Evolutionary conservation across 1,140 invertebrate genomes (phyloP).

Genomic region (Tenebrio molitor): DNA sequence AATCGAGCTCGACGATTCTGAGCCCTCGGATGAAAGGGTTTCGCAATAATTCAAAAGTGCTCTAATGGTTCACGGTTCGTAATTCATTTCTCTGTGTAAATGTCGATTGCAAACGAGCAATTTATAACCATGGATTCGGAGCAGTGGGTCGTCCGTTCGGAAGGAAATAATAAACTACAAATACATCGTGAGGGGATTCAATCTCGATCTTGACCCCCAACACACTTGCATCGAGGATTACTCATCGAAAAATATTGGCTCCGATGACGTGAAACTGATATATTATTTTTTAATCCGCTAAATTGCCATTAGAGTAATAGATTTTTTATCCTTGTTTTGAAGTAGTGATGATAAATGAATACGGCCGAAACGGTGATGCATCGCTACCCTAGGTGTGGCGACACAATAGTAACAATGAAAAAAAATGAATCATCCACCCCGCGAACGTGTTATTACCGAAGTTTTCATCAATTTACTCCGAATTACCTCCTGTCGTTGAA

Average conservation of each 20-base stretch:
- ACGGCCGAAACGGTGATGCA: neutral
- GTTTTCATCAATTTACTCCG: conserved; percentile 32
- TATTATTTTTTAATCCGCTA: conserved; percentile 44
- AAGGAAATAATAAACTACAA: conserved; percentile 27
- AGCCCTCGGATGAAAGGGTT: too few species aligned
- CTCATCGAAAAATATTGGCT: conserved; percentile 11
- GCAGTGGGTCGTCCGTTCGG: conserved; percentile 24
- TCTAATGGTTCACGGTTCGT: conserved; percentile 12
- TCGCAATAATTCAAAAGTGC: conserved; percentile 19
- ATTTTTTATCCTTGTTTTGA: conserved; percentile 19
- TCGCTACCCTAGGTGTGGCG: conserved; percentile 23
- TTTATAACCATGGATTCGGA: conserved; percentile 20
- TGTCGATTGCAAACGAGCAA: conserved; percentile 35
- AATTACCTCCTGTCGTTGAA: conserved; percentile 38
- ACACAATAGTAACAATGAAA: conserved; percentile 1
- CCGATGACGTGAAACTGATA: conserved; percentile 29
- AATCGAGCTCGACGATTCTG: too few species aligned
- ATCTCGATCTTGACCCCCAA: conserved; percentile 1
- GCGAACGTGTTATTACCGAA: neutral
- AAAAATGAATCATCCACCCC: conserved; percentile 21
- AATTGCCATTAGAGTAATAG: conserved; percentile 43
- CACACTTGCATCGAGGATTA: neutral
- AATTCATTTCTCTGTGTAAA: neutral
- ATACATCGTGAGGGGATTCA: neutral
- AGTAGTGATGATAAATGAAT: conserved; percentile 13